Evolutionary conservation across 2,113 vertebrate genomes (phyloP).

Genomic region (Rynchops niger): DNA sequence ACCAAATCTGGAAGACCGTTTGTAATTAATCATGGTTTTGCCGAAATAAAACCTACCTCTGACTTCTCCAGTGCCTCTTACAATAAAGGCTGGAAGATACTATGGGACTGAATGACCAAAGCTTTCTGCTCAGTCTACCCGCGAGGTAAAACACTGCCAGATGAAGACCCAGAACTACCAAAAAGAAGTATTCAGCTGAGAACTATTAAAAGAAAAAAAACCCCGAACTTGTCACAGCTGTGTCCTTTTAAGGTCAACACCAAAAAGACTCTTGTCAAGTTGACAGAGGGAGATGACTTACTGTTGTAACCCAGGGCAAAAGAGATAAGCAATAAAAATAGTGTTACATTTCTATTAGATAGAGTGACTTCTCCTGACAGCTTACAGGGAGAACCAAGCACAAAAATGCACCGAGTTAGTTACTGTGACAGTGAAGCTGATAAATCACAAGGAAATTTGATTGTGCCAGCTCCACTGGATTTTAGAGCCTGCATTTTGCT

Average conservation of each 20-base stretch:
- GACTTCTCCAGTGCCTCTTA: background rate
- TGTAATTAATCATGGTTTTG: background rate
- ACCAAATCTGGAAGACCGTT: background rate
- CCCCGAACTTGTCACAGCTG: slow-evolving; percentile 15
- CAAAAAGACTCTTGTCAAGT: slow-evolving; percentile 30
- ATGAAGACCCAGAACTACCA: background rate
- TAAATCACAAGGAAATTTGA: background rate
- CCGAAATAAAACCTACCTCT: background rate
- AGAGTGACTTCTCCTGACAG: slow-evolving; percentile 25
- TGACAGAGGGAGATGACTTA: slow-evolving; percentile 42
- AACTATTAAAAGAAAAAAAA: background rate
- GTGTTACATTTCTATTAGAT: slow-evolving; percentile 42
- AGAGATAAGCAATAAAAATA: slow-evolving; percentile 61
- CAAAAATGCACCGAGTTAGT: background rate
- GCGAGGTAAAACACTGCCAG: background rate
- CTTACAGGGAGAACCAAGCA: background rate
- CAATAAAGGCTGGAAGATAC: background rate
- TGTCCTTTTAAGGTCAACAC: slow-evolving; percentile 61
- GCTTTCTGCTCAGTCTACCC: background rate
- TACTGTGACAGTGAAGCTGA: slow-evolving; percentile 1
- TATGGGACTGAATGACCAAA: background rate
- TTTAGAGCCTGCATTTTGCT: background rate
- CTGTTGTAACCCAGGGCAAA: slow-evolving; percentile 44
- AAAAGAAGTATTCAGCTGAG: slow-evolving; percentile 11
- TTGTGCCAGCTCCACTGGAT: background rate